Base-by-base conservation (phyloP, 1,140 invertebrate genomes). In the Tetragnatha versicolor region DNA sequence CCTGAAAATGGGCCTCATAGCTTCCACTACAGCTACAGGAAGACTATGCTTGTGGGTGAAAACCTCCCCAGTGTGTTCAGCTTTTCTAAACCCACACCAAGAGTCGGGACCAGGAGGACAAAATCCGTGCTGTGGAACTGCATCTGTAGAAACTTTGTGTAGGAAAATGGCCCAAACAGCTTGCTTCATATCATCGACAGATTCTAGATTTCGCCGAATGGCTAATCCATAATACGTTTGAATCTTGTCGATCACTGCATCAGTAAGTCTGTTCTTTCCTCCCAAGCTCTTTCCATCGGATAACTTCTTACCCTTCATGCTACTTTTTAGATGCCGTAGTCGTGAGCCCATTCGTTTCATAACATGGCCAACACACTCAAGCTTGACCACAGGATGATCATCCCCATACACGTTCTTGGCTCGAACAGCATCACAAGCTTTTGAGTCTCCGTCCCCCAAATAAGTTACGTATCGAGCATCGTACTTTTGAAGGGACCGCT, bases 291-390 rank as follows among this genome's bases (percentile, higher is more conserved):
- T 75, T 4, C 51, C 39, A 10, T 75, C 51, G 17, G 27, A 27
- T 29, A 47, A 29, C 37, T 33, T 75, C 31, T 58, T 75, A 2
- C 17, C n/a, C n/a, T 29, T 29, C 22, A 42, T 45, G 5, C 17
- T 27, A 60, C 10, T 37, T 51, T 75, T 75, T n/a, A 75, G 14
- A 9, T 10, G 33, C 37, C 33, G 29, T 25, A 75, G 22, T n/a
- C 39, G 20, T 29, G 51, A 14, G 10, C 70, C 27, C 53, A 75
- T 60, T 1, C 70, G 22, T 29, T 73, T 58, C 35, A 35, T 22
- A 14, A 60, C 53, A 49, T 73, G 51, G 0, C 51, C 70, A 17
- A 73, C 27, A 35, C 51, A 73, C n/a, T 73, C 51, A 1, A 73
- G 12, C 60, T 60, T 58, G 14, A 2, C 35, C 10, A 39, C 29